Evolutionary conservation across 23 tunicate species (phyloP), one percentile per base, ranked within the genome.

Genomic region (Halocynthia aurantium): DNA sequence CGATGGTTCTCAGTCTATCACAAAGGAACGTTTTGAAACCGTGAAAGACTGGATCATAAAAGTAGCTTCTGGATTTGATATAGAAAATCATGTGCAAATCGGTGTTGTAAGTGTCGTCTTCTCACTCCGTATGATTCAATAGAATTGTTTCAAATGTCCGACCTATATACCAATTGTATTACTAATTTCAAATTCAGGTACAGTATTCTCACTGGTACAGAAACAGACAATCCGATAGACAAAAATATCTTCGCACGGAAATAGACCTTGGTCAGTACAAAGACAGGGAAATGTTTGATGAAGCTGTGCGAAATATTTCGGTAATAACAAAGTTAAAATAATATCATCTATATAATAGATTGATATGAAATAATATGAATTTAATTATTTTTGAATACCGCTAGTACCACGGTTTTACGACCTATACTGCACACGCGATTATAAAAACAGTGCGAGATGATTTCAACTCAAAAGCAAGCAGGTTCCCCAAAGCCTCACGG

Each of bases 351-450:
- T 31, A 31, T 31, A 31, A 31, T 31, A 31, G 1, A 31, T 31
- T 31, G 44, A 31, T 31, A 31, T 58, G 63, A n/a, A 31, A 0
- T 31, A 4, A 31, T 31, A 31, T 58, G 63, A n/a, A 58, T 58
- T 58, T 0, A 58, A 58, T 13, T 58, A 13, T 58, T 13, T 13
- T 58, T 58, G 63, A 1, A 58, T 15, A 65, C 2, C 6, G 5
- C 6, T 19, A 91, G 97, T 85, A 84, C 61, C 97, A 91, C 56
- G 89, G 86, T 0, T 91, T 73, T 70, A 76, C 68, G 31, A 91
- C 97, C 8, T 85, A 71, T 72, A 91, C 97, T 56, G 97, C 97
- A 8, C 97, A 85, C 52, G 97, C 97, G n/a, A 91, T 91, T 31
- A 81, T 65, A 53, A 91, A 91, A 73, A 85, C 90, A 7, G 87